Conservation (phyloP, 2,888 invertebrate species). For the Lumbricus terrestris region DNA sequence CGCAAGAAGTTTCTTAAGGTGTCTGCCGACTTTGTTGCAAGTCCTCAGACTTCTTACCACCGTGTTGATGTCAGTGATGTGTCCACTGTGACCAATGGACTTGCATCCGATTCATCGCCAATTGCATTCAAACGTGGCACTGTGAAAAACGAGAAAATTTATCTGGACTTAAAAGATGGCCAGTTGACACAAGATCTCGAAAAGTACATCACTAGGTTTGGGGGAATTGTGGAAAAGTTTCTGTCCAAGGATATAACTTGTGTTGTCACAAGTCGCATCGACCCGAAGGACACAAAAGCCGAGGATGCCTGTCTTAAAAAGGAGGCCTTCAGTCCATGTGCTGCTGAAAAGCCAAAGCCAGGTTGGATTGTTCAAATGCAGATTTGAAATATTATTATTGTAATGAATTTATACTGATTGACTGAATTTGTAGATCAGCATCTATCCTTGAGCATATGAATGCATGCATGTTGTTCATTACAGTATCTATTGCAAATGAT, state of each 20-base stretch:
- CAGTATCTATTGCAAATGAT: no score
- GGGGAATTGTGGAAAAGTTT: slow-evolving; percentile 5
- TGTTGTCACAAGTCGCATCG: slow-evolving; percentile 4
- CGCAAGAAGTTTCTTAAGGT: background rate
- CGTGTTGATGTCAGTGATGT: background rate
- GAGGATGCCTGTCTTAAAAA: background rate
- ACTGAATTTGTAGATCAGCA: background rate
- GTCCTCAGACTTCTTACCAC: background rate
- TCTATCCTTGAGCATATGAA: no score
- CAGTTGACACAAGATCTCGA: background rate
- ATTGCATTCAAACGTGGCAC: background rate
- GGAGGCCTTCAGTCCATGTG: background rate
- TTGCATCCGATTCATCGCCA: background rate
- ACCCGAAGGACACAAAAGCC: background rate
- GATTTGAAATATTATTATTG: background rate
- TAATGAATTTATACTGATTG: background rate
- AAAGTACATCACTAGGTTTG: background rate
- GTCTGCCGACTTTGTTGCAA: background rate
- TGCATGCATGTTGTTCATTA: no score
- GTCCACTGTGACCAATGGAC: background rate
- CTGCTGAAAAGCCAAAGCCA: background rate
- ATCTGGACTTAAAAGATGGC: background rate
- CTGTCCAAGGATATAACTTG: slow-evolving; percentile 11
- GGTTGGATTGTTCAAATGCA: background rate
- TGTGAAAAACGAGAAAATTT: background rate